Percentiles rank a stretch among this genome's conserved stretches.
These are phyloP conservation scores for Rallus crepitans DNA, from an alignment of 2,797 vertebrate genomes.

Conservation along the genomic window DNA sequence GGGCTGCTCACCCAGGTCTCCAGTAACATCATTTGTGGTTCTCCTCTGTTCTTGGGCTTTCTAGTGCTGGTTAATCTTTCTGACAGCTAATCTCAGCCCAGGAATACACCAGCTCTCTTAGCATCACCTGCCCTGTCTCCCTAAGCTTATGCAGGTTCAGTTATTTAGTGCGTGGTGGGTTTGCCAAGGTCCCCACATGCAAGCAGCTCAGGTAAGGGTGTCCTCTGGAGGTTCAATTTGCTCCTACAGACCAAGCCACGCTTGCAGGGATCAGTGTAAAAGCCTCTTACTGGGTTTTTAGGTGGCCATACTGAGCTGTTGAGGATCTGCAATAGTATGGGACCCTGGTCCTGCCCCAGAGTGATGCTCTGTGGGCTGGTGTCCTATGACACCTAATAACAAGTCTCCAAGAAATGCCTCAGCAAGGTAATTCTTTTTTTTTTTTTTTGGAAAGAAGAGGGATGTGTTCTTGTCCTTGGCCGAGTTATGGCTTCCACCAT, in stretches of 20 bases:
- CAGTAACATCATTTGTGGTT: background rate
- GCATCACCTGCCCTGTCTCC: background rate
- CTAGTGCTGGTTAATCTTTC: background rate
- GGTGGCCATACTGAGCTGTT: background rate
- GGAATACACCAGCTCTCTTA: background rate
- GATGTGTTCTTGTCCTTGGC: background rate
- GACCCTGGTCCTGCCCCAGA: background rate
- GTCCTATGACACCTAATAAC: background rate
- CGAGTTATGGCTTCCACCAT: background rate
- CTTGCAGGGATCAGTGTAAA: background rate
- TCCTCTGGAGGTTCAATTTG: background rate
- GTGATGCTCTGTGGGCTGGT: background rate
- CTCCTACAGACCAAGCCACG: accelerated
- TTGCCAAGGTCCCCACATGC: background rate
- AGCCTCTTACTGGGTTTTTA: background rate
- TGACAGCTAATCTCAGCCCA: background rate
- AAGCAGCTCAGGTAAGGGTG: background rate
- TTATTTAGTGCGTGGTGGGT: background rate
- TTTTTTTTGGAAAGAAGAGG: background rate
- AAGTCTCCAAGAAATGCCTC: background rate
- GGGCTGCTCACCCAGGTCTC: accelerated
- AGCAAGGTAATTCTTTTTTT: background rate
- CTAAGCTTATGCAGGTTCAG: background rate
- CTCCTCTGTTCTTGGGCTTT: background rate
- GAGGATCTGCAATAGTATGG: background rate